Base-by-base conservation (phyloP, 1,140 invertebrate species). In the Drosophila equinoxialis region DNA sequence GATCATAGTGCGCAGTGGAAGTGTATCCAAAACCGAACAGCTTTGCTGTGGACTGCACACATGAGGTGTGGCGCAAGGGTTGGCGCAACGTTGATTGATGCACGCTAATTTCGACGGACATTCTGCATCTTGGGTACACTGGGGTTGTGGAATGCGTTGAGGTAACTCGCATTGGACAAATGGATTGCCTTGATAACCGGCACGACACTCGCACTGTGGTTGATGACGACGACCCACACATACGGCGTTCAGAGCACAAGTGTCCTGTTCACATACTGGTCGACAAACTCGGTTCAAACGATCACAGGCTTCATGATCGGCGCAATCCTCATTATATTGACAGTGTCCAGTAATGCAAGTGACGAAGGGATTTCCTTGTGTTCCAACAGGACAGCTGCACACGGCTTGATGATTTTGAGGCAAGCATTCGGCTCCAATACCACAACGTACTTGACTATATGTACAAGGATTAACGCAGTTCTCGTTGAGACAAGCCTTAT, bases 281-380 rank as follows among this genome's bases (percentile, higher is more conserved):
- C 96, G 94, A 89, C 97, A 98, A 4, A 97, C 94, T 74, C 96
- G 94, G 86, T 97, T 98, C 2, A 97, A 92, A 60, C 96, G 93
- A 80, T 98, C 97, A 89, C 97, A 98, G 26, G 96, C 94, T 92
- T 98, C 96, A 68, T 96, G 94, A 89, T 96, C 95, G 6, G 96
- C 95, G 81, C 97, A 98, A 76, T 98, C 97, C 85, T 97, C 96
- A 86, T 98, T 97, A 81, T 97, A 97, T 78, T 96, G 96, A 82
- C 97, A 98, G 39, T 96, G 94, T 3, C 96, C 96, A 8, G 95
- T 94, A 41, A 98, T 95, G 86, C 97, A 98, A n/a, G 96, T 95
- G 1, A 96, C 92, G 57, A 94, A 93, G 3, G 97, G 95, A 91
- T 97, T 95, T 26, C 97, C 97, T 92, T 98, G 97, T 5, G 96